Evolutionary conservation across 2,113 vertebrate species (phyloP), one percentile per base, ranked within the genome.

Genomic region (Sorex fumeus): DNA sequence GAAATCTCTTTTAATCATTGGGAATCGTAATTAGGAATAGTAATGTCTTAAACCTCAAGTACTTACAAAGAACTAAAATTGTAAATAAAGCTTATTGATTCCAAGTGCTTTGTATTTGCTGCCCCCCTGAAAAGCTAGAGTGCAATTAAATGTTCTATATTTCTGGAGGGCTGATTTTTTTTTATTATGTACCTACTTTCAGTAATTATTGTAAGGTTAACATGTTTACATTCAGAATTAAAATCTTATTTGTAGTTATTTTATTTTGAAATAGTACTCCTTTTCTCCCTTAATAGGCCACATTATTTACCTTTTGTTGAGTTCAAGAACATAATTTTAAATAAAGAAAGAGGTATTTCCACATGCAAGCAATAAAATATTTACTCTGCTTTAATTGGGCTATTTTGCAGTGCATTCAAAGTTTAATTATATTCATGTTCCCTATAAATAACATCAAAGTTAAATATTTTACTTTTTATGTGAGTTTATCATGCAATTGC

Each of bases 11-110:
- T 84, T 75, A 57, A 64, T 84, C 34, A 75, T 6, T 60, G 57
- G 45, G 76, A 80, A 72, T 74, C 47, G 34, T 75, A 81, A 91
- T 32, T 62, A 16, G 50, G 80, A 80, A 72, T 74, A 57, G 34
- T 71, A 81, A 91, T 32, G 3, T 74, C 57, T 93, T 82, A 74
- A 93, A 90, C 13, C 19, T 19, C 34, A 74, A 50, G 16, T 70
- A 70, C 21, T 70, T 90, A 74, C 69, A 83, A 82, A 89, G 43
- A 90, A 74, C 10, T 9, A 87, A 77, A 79, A 66, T 76, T 86
- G 40, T 80, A 96, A 69, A 18, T 45, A 72, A 95, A 93, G 85
- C 74, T 64, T 10, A 87, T 75, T 78, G 74, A 89, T 62, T 85
- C 88, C 40, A 81, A 93, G 40, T 60, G 21, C 75, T 88, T 93